These are phyloP conservation scores for Neodiprion virginianus DNA, from an alignment of 1,140 invertebrate species.

Conservation along the genomic window DNA sequence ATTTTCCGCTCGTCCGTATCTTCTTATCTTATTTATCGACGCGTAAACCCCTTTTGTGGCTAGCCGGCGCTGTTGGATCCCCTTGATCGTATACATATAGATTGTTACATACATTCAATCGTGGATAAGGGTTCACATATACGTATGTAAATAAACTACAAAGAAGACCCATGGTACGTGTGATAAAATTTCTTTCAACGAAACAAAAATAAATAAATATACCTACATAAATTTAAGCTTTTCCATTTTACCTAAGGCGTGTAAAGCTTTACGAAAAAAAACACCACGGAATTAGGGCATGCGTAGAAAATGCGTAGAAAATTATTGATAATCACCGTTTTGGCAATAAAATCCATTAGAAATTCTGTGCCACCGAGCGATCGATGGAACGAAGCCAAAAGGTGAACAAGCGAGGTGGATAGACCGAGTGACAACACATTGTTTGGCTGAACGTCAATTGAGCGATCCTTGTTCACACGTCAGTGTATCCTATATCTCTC, in stretches of 20 bases:
- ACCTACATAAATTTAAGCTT: too few relatives aligned
- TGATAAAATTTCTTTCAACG: neutral
- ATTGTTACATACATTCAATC: too few relatives aligned
- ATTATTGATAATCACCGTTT: too few relatives aligned
- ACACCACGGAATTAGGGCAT: too few relatives aligned
- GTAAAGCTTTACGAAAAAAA: too few relatives aligned
- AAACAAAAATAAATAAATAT: too few relatives aligned
- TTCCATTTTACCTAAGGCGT: too few relatives aligned
- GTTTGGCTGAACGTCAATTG: neutral
- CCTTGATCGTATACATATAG: too few relatives aligned
- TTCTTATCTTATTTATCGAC: conserved; percentile 5
- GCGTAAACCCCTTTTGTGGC: neutral
- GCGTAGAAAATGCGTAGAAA: too few relatives aligned
- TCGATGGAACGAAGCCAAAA: neutral
- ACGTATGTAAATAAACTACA: too few relatives aligned
- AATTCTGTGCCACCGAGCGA: neutral
- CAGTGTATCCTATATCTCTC: neutral
- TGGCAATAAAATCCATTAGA: too few relatives aligned
- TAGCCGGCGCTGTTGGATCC: neutral
- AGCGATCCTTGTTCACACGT: neutral
- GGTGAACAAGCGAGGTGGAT: neutral
- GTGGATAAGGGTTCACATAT: too few relatives aligned
- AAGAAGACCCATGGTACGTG: neutral
- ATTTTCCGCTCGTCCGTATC: neutral
- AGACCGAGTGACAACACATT: neutral